Evolutionary conservation across 2,888 invertebrate genomes (phyloP).

Genomic region (Dioctria rufipes): DNA sequence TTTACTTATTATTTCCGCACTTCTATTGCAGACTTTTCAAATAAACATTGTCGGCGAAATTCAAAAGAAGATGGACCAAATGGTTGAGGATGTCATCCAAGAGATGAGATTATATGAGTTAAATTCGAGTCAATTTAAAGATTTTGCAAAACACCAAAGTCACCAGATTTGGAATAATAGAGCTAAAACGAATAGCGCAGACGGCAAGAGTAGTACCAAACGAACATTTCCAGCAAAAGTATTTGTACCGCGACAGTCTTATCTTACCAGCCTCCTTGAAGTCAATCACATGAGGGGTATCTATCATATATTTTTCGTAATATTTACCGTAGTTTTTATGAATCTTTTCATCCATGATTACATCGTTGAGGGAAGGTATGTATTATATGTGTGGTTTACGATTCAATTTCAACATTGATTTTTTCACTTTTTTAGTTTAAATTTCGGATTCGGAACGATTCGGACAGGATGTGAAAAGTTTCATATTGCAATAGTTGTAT

Average conservation of each 20-base stretch:
- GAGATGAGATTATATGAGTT: conserved; percentile 67
- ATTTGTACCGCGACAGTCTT: conserved; percentile 82
- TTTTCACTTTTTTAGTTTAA: conserved; percentile 68
- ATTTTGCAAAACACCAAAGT: conserved; percentile 62
- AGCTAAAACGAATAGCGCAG: background rate
- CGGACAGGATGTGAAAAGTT: conserved; percentile 76
- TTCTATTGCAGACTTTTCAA: conserved; percentile 61
- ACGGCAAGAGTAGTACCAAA: background rate
- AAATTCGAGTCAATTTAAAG: conserved; percentile 66
- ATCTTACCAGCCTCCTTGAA: conserved; percentile 85
- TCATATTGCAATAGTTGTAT: conserved; percentile 74
- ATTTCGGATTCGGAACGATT: conserved; percentile 76
- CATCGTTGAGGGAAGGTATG: conserved; percentile 82
- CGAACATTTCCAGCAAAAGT: conserved; percentile 75
- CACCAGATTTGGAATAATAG: conserved; percentile 60
- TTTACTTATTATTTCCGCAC: too few species aligned
- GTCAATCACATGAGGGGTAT: conserved; percentile 86
- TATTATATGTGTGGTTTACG: too few species aligned
- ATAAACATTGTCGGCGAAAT: conserved; percentile 65
- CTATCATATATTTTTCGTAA: conserved; percentile 87
- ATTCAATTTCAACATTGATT: conserved; percentile 55
- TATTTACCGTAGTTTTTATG: conserved; percentile 80
- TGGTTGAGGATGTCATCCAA: conserved; percentile 68
- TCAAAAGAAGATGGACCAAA: conserved; percentile 65
- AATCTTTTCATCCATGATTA: conserved; percentile 83